Percentiles rank a stretch among this genome's conserved stretches.
These are phyloP conservation scores for Ligdia adustata DNA, from an alignment of 2,888 invertebrate species.

Conservation along the genomic window DNA sequence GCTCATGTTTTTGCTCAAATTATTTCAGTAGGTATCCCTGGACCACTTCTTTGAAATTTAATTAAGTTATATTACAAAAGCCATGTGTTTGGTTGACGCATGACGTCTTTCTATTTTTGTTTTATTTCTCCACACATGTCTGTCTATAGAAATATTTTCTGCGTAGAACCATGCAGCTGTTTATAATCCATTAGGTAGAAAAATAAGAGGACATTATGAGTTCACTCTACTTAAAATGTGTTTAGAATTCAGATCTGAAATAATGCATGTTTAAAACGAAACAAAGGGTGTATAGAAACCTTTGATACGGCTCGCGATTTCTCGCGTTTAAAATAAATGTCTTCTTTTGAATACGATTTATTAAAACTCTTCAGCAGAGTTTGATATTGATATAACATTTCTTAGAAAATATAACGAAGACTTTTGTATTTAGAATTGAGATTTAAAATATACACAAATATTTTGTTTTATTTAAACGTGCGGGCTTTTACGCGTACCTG, in stretches of 20 bases:
- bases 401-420: no score
- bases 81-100: conserved; percentile 13
- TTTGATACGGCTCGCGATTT: conserved; percentile 8
- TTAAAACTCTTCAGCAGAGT: no score
- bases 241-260: conserved; percentile 17
- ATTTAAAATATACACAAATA: no score
- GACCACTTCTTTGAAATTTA: conserved; percentile 9
- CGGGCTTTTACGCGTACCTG: no score
- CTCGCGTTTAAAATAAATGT: no score
- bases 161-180: conserved; percentile 34
- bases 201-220: conserved; percentile 35
- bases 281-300: conserved; percentile 19
- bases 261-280: conserved; percentile 10
- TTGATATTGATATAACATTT: no score
- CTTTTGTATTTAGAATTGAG: no score
- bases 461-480: no score
- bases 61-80: conserved; percentile 12
- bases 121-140: conserved; percentile 40
- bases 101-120: conserved; percentile 10
- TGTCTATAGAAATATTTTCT: conserved; percentile 32
- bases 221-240: conserved; percentile 33
- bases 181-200: conserved; percentile 32
- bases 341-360: no score
- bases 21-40: conserved; percentile 1
- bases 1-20: conserved; percentile 5